Conservation (phyloP, 2,113 vertebrate species). For the Corydoras maculifer region DNA sequence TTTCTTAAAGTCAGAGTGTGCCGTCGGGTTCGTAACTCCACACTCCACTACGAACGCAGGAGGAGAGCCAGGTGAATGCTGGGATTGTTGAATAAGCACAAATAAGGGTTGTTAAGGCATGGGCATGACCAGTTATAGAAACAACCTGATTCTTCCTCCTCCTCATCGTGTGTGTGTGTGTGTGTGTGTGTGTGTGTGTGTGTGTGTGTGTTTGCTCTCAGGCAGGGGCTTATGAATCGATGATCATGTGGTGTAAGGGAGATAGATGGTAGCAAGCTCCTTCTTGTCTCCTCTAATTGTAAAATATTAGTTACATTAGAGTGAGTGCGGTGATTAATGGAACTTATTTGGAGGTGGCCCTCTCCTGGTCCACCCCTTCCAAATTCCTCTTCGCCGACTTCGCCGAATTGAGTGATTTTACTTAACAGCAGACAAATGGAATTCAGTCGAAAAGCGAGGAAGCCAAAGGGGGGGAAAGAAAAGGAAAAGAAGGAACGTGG, state of each 20-base stretch:
- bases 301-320: constrained; percentile 99
- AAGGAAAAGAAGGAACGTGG: constrained; percentile 19
- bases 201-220: constrained; percentile 83
- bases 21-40: too few species aligned
- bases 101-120: constrained; percentile 16
- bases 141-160: constrained; percentile 12
- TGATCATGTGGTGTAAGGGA: constrained; percentile 99
- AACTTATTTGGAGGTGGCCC: constrained; percentile 99
- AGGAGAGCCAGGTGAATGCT: constrained; percentile 19
- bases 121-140: constrained; percentile 33
- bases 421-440: constrained; percentile 94
- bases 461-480: constrained; percentile 57
- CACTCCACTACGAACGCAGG: too few species aligned
- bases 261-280: constrained; percentile 98
- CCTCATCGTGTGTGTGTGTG: constrained; percentile 5
- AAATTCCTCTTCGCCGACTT: constrained; percentile 92
- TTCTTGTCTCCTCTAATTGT: constrained; percentile 99
- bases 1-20: too few species aligned
- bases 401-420: constrained; percentile 97
- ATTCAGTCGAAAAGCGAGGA: constrained; percentile 65
- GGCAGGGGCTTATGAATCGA: constrained; percentile 98
- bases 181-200: constrained; percentile 29
- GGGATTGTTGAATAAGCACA: constrained; percentile 29
- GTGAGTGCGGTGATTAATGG: constrained; percentile 99
- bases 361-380: constrained; percentile 76